Percentiles rank a stretch among this genome's conserved stretches.
Conservation (phyloP, 2,113 vertebrate species). For the Arothron firmamentum region DNA sequence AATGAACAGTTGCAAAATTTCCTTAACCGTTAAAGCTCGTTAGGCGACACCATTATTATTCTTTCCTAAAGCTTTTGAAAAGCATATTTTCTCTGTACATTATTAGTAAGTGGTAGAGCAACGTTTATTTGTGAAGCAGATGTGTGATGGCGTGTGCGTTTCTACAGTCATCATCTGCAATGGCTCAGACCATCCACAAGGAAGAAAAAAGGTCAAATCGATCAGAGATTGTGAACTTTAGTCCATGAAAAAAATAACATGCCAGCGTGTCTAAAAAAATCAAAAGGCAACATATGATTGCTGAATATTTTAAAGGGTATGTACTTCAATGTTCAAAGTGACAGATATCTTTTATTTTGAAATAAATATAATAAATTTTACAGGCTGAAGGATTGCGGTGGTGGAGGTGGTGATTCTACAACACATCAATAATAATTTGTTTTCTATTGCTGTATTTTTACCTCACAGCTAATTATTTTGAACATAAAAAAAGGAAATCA, state of each 20-base stretch:
- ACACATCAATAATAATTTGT: conserved; percentile 33
- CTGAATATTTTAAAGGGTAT: conserved; percentile 35
- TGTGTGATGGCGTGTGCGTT: conserved; percentile 38
- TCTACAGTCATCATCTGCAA: conserved; percentile 47
- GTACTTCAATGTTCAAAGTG: conserved; percentile 12
- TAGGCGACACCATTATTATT: conserved; percentile 36
- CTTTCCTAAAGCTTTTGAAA: conserved; percentile 54
- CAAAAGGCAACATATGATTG: conserved; percentile 19
- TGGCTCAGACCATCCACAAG: conserved; percentile 45
- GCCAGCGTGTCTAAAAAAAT: conserved; percentile 9
- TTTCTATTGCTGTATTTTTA: conserved; percentile 46
- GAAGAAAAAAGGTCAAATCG: conserved; percentile 26
- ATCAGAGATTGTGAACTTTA: conserved; percentile 25
- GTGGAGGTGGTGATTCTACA: conserved; percentile 12
- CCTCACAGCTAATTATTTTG: conserved; percentile 46
- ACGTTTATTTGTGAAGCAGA: conserved; percentile 46
- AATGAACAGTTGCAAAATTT: conserved; percentile 52
- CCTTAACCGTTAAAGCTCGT: conserved; percentile 53
- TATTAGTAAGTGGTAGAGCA: conserved; percentile 60
- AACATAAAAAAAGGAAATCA: conserved; percentile 47
- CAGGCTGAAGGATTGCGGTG: conserved; percentile 8
- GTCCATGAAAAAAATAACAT: conserved; percentile 25
- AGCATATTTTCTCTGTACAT: conserved; percentile 66
- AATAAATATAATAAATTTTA: conserved; percentile 22
- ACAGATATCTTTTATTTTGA: conserved; percentile 5